A percentile compares a stretch with the other conserved stretches of the same genome.
Conservation (phyloP, 2,797 vertebrate species). For the Capromys pilorides region DNA sequence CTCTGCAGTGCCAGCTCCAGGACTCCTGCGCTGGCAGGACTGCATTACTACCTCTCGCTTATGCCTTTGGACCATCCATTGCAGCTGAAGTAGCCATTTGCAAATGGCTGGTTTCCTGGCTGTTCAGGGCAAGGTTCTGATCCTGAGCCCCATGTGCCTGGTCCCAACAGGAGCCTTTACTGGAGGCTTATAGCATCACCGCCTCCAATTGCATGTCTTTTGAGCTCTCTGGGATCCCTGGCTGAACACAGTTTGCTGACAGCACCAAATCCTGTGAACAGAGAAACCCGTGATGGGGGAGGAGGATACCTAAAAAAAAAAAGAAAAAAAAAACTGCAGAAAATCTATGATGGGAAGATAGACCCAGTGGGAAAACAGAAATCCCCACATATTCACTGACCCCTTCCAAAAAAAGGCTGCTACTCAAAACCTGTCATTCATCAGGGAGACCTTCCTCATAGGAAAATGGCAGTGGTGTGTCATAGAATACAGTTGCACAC, state of each 20-base stretch:
- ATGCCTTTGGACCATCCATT: slow-evolving; percentile 91
- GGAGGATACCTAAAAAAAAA: no score
- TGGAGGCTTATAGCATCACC: background rate
- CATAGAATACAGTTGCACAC: no score
- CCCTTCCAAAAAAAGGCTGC: no score
- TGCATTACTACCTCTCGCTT: slow-evolving; percentile 87
- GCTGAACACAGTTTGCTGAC: background rate
- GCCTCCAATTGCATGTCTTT: background rate
- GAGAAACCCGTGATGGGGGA: no score
- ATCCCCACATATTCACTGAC: no score
- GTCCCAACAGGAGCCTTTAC: slow-evolving; percentile 88
- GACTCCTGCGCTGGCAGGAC: slow-evolving; percentile 75
- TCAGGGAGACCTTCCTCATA: no score
- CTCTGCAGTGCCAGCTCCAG: slow-evolving; percentile 86
- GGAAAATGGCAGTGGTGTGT: no score
- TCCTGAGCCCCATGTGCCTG: slow-evolving; percentile 79
- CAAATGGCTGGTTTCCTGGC: slow-evolving; percentile 89
- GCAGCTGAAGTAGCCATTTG: slow-evolving; percentile 92
- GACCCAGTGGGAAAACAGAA: no score
- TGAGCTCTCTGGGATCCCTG: background rate
- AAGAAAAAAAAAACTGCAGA: no score
- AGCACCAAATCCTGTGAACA: no score
- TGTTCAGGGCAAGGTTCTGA: background rate
- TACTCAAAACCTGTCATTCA: no score
- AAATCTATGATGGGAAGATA: no score